Evolutionary conservation across 2,888 invertebrate species (phyloP).

Genomic region (Dryococelus australis): DNA sequence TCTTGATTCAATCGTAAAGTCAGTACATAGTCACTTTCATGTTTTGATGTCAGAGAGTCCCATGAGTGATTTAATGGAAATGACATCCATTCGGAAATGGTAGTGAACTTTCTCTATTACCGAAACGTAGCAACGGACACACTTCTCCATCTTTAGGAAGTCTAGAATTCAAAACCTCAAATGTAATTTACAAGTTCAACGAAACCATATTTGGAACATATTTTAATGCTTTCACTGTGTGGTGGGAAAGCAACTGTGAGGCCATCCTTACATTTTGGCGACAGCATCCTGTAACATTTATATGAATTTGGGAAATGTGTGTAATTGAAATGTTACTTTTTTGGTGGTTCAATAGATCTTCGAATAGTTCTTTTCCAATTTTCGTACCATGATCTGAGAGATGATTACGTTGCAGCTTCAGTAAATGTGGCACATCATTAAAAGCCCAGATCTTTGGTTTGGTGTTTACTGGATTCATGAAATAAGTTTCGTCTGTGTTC

Average conservation of each 20-base stretch:
- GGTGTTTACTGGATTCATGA: background rate
- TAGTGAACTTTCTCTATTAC: background rate
- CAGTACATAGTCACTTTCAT: no score
- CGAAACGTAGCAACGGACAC: background rate
- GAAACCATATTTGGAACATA: background rate
- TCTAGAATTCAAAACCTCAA: no score
- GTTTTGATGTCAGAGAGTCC: background rate
- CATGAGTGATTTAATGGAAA: constrained; percentile 4
- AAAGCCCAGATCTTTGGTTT: background rate
- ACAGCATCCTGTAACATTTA: background rate
- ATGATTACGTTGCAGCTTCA: background rate
- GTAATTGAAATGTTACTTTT: background rate
- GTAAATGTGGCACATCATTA: constrained; percentile 4
- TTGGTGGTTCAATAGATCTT: background rate
- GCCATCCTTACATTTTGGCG: constrained; percentile 8
- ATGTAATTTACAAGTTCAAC: background rate
- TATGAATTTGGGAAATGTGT: no score
- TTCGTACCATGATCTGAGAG: background rate
- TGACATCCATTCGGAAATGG: background rate
- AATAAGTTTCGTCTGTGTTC: background rate
- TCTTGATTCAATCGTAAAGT: background rate
- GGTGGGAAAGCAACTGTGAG: background rate
- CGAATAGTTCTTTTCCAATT: background rate
- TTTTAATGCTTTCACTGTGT: background rate
- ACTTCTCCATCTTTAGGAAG: no score